Percentiles rank a stretch among this genome's conserved stretches.
Evolutionary conservation across 2,888 invertebrate species (phyloP).

Genomic region (Brenthis ino): DNA sequence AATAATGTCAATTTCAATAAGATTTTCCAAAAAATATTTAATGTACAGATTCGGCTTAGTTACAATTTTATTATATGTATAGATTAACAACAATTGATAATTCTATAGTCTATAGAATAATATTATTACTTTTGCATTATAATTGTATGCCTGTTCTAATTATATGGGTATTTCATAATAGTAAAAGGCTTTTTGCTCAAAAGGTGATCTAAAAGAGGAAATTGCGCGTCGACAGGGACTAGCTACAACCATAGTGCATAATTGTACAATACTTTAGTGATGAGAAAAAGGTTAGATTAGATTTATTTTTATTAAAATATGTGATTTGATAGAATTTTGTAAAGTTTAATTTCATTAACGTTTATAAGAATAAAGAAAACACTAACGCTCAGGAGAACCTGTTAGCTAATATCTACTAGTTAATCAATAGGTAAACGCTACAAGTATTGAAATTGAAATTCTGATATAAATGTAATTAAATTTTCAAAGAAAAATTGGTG

Average conservation of each 20-base stretch:
- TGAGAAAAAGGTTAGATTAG: neutral
- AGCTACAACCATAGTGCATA: neutral
- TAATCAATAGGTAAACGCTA: too few relatives aligned
- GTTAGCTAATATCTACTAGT: too few relatives aligned
- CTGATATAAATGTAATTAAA: neutral
- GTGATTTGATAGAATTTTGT: neutral
- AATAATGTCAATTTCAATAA: too few relatives aligned
- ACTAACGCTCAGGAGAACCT: too few relatives aligned
- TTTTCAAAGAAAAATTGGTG: neutral
- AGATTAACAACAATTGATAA: too few relatives aligned
- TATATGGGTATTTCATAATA: neutral
- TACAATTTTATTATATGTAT: too few relatives aligned
- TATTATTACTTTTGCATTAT: neutral
- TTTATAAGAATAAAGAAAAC: too few relatives aligned
- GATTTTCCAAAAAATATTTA: too few relatives aligned
- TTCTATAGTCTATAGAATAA: too few relatives aligned
- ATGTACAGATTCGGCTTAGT: too few relatives aligned
- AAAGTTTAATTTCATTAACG: too few relatives aligned
- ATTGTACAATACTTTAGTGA: neutral
- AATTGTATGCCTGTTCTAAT: too few relatives aligned
- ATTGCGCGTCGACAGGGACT: slow-evolving; percentile 11
- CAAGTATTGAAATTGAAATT: neutral
- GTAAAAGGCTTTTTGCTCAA: neutral
- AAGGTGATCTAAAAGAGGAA: neutral
- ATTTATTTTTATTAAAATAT: neutral